Evolutionary conservation across 1,140 invertebrate species (phyloP).

Genomic region (Hirudo medicinalis): DNA sequence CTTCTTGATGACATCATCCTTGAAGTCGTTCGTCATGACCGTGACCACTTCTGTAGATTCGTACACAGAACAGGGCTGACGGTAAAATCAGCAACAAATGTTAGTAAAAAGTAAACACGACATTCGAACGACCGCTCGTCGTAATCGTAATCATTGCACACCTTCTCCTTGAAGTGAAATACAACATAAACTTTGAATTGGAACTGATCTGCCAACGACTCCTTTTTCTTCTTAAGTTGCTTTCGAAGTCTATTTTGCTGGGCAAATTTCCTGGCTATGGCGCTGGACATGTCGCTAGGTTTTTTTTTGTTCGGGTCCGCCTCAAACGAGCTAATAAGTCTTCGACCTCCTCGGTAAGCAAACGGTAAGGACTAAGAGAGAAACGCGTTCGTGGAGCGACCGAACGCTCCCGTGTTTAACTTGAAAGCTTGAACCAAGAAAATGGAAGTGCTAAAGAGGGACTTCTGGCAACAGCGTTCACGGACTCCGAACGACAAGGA

Average conservation of each 20-base stretch:
- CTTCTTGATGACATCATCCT: constrained; percentile 38
- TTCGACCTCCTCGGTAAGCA: no score
- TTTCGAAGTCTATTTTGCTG: constrained; percentile 32
- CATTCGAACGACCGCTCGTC: constrained; percentile 1
- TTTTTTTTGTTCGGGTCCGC: neutral
- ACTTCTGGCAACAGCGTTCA: no score
- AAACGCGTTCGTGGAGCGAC: no score
- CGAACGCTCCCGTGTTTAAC: no score
- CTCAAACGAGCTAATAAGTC: no score
- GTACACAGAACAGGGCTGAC: constrained; percentile 36
- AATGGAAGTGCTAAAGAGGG: no score
- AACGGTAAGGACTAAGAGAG: no score
- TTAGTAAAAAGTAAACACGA: constrained; percentile 23
- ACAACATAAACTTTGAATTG: constrained; percentile 39
- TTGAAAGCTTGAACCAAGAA: no score
- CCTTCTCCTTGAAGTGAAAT: constrained; percentile 40
- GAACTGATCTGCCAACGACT: constrained; percentile 40
- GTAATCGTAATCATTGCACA: constrained; percentile 19
- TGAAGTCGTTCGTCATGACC: constrained; percentile 41
- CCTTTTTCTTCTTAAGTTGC: constrained; percentile 35
- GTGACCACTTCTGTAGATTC: constrained; percentile 37
- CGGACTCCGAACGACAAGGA: no score
- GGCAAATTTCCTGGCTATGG: constrained; percentile 7
- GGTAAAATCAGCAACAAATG: constrained; percentile 12
- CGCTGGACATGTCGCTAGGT: neutral